Base-by-base conservation (phyloP, 2,797 vertebrate species). In the Squalus acanthias region DNA sequence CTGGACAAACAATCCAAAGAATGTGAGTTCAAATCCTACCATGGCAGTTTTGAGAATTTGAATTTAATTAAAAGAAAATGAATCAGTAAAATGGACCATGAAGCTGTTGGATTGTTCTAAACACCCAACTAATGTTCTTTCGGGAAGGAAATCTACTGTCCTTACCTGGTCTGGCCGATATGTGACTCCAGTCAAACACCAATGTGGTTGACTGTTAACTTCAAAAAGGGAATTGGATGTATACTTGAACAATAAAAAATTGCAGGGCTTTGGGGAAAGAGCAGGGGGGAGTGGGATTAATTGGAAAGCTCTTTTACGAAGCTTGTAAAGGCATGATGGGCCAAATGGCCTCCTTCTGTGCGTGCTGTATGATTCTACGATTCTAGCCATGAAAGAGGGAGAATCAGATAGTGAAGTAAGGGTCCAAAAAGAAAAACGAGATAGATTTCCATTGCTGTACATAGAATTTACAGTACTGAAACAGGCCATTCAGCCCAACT, bases 381-480 rank as follows among this genome's bases (percentile, higher is more conserved):
- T 22, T 87, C 82, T 50, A 8, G 20, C 82, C 20, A 24, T 50
- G 82, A 87, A 50, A 24, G 82, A 87, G 6, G 17, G 5, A 7
- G 82, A 50, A 46, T 9, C 3, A 13, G 87, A 88, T 29, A 57
- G 0, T 6, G 6, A 88, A 53, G 50, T 12, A 88, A 29, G 26
- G 3, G 9, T 88, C 57, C 24, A 57, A 13, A 57, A 46, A 22
- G n/a, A 17, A 85, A 79, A 96, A 96, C 96, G 0, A 88, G 87
- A 15, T 12, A 29, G 24, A 26, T 53, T 60, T 88, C 53, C 50
- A 88, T 33, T 74, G 26, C 26, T 74, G 29, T 74, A 26, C 53
- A 72, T 29, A 57, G 22, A 88, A 88, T 26, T 97, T 97, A 39
- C 76, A 82, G 29, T 2, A 17, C 15, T 39, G 76, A 20, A 82